Evolutionary conservation across 2,113 vertebrate species (phyloP).

Genomic region (Lagopus leucura): DNA sequence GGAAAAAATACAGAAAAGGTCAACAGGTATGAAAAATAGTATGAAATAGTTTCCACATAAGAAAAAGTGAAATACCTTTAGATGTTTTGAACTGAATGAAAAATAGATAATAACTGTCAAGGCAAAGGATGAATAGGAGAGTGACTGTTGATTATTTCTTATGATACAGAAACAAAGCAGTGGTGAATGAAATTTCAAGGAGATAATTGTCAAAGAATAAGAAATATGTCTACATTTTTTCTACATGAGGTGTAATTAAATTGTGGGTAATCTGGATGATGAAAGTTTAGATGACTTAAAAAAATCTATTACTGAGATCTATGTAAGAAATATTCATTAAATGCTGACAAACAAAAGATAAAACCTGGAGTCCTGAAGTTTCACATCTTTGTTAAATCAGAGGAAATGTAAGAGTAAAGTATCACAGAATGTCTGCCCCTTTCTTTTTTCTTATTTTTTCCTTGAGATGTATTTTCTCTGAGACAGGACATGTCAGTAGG

Average conservation of each 20-base stretch:
- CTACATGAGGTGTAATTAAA: neutral
- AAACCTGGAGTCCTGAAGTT: neutral
- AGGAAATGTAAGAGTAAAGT: neutral
- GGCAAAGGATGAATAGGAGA: neutral
- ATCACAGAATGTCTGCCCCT: neutral
- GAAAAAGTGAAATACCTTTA: slow-evolving; percentile 22
- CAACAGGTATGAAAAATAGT: slow-evolving; percentile 38
- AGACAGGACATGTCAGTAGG: neutral
- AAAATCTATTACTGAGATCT: neutral
- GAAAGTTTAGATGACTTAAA: neutral
- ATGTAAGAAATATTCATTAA: neutral
- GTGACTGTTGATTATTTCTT: neutral
- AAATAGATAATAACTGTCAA: slow-evolving; percentile 26
- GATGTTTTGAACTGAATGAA: slow-evolving; percentile 14
- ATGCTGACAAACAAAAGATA: neutral
- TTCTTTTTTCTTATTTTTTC: neutral
- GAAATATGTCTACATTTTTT: neutral
- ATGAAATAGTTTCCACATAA: neutral
- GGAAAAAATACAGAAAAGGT: slow-evolving; percentile 45
- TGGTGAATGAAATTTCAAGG: slow-evolving; percentile 19
- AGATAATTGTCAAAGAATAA: neutral
- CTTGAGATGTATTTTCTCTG: neutral
- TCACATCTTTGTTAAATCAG: neutral
- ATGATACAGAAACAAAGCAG: neutral
- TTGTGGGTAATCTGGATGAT: accelerated